phyloP scores from a whole-genome alignment of 2,888 invertebrate species.

The Stictocephala bisonia region DNA sequence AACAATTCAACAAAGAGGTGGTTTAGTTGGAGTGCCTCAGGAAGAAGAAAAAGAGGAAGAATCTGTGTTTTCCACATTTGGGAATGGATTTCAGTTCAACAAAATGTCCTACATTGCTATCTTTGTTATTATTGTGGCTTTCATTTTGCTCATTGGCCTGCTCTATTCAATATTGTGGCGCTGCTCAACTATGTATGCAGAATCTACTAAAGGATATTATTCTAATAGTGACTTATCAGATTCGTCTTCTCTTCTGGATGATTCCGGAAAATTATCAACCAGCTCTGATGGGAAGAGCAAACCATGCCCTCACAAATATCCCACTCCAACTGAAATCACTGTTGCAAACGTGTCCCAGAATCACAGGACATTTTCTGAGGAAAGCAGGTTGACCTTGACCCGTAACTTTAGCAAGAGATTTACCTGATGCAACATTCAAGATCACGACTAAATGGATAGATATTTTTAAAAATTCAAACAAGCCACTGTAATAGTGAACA shows the following conservation, averaged over 20 bases:
- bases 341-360: background rate
- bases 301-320: background rate
- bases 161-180: conserved; percentile 22
- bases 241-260: background rate
- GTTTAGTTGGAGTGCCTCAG: background rate
- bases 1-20: conserved; percentile 44
- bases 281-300: background rate
- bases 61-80: background rate
- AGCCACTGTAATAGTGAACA: no score
- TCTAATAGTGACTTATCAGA: background rate
- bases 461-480: no score
- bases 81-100: background rate
- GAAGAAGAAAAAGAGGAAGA: background rate
- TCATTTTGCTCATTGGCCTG: conserved; percentile 9
- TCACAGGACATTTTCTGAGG: background rate
- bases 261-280: background rate
- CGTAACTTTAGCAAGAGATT: conserved; percentile 14
- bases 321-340: background rate
- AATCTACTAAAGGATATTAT: conserved; percentile 1
- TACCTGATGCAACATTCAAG: no score
- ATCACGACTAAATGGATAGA: no score
- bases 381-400: conserved; percentile 13
- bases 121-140: background rate
- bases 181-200: background rate
- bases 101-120: background rate